Evolutionary conservation across 1,140 invertebrate genomes (phyloP), one percentile per base, ranked within the genome.

Genomic region (Drosophila funebris): DNA sequence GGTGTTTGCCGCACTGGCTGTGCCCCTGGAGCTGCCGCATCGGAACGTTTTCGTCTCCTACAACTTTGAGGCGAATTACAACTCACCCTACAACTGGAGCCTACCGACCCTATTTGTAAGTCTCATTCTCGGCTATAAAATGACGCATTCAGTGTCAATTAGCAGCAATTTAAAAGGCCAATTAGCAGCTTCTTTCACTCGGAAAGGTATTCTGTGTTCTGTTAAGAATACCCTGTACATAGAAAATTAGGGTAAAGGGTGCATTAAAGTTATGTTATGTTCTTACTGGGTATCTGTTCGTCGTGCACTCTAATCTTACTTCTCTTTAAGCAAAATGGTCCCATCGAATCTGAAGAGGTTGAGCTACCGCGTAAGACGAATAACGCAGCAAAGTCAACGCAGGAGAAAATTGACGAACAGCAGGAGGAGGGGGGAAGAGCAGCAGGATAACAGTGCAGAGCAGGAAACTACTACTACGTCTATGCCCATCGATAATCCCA

Each of bases 21-120:
- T 96, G 20, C 95, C 95, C 0, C 82, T 96, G n/a, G 95, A 95
- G 78, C 92, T 95, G 36, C 94, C 95, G 1, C 93, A 94, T 76
- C 94, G 94, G 72, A 95, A 95, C 73, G 93, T 95, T 33, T 95
- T 95, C 69, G 91, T 96, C 13, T 96, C 95, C 0, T 96, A 95
- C 81, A 96, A 96, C 85, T 95, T 96, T 80, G 96, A 96, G 90
- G 94, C 94, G 0, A 95, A 94, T 89, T 96, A 96, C 91, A 90
- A 83, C 68, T 91, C 95, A 4, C 88, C 90, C n/a, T 18, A 48
- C 1, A 90, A 75, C 16, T 91, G 83, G 85, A 57, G 66, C 36
- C 53, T 79, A 22, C 79, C 78, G 31, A 80, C 90, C 36, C 43
- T 85, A 66, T 90, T 78, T 68, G 90, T 91, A 74, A 90, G 90